Base-by-base conservation (phyloP, 2,888 invertebrate genomes). In the Cactoblastis cactorum region DNA sequence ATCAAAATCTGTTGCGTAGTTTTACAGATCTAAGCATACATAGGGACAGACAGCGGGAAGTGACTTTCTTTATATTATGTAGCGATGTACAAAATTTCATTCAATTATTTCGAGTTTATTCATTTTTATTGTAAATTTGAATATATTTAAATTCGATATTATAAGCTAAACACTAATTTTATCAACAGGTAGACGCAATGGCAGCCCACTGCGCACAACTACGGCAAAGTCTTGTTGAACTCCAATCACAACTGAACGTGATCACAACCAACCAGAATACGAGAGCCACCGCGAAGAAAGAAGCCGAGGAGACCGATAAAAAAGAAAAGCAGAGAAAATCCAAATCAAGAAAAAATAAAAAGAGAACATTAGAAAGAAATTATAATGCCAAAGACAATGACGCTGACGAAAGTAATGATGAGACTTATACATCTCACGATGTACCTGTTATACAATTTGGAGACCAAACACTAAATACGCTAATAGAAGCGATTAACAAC, bases 121-220 rank as follows among this genome's bases (percentile, higher is more conserved):
- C n/a, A n/a, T n/a, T n/a, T n/a, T n/a, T n/a, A n/a, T n/a, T n/a
- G n/a, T n/a, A n/a, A n/a, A 14, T 8, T 35, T 3, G 15, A 35
- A 15, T 15, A 12, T 15, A 19, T 12, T 14, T 22, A n/a, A 12
- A 1, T 12, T 3, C 17, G 3, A n/a, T n/a, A n/a, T n/a, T n/a
- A n/a, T n/a, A n/a, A n/a, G n/a, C n/a, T n/a, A n/a, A n/a, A n/a
- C n/a, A n/a, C n/a, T n/a, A n/a, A n/a, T 28, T 28, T 18, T n/a
- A 46, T 35, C 14, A 43, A 4, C 59, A 92, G 90, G 90, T 92
- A 51, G 92, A 92, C 55, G 83, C 90, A 3, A 92, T 92, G 92
- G 87, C 91, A 0, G 91, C 90, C 0, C 92, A 91, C 63, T 92
- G 92, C 61, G 91, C 90, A 0, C 92, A 92, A 54, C 71, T 92